Conservation (phyloP, 2,113 vertebrate species). For the Cryptomyrus ogoouensis region DNA sequence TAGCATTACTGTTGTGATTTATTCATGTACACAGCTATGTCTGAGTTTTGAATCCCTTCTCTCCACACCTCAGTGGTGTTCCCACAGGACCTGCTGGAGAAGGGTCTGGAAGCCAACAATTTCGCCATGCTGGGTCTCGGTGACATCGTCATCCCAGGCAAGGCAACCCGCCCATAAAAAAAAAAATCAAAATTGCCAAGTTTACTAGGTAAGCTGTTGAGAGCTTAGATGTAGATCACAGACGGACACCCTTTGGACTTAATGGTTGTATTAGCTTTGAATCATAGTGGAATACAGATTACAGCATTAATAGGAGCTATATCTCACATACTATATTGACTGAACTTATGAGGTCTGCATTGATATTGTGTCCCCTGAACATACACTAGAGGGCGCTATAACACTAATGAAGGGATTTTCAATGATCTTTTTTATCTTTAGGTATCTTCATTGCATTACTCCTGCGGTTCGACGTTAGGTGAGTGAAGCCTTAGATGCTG, state of each 20-base stretch:
- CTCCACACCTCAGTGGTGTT: constrained; percentile 76
- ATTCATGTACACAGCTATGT: not conserved
- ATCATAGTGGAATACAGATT: not conserved
- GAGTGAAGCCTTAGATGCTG: constrained; percentile 25
- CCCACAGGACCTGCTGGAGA: constrained; percentile 92
- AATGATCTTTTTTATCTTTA: constrained; percentile 25
- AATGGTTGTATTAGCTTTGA: not conserved
- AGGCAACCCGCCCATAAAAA: not conserved
- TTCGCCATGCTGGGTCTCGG: constrained; percentile 97
- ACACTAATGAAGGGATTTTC: not conserved
- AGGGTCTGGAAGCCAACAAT: constrained; percentile 82
- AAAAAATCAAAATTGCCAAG: not conserved
- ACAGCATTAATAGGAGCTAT: not conserved
- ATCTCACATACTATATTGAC: not conserved
- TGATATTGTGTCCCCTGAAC: not conserved
- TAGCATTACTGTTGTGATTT: not conserved
- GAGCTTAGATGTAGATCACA: not conserved
- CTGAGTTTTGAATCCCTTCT: not conserved
- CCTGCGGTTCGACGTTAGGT: constrained; percentile 96
- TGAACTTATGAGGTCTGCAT: not conserved
- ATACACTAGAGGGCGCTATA: not conserved
- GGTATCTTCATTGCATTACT: constrained; percentile 97
- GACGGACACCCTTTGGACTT: not conserved
- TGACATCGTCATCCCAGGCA: constrained; percentile 90
- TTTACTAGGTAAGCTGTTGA: not conserved